Evolutionary conservation across 2,113 vertebrate species (phyloP).

Genomic region (Paradoxurus hermaphroditus): DNA sequence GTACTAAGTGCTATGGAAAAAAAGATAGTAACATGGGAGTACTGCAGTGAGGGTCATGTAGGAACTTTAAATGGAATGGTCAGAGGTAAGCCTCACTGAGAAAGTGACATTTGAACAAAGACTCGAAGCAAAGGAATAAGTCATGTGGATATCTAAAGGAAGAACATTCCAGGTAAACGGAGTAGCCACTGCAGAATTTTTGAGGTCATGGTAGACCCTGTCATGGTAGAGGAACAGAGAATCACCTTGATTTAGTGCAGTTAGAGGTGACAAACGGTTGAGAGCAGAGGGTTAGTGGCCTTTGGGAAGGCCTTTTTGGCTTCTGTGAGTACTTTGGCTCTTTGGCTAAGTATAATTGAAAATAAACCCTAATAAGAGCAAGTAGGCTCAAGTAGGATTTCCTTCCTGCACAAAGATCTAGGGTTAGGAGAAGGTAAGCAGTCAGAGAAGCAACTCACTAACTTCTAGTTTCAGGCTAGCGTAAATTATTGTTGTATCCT

Average conservation of each 20-base stretch:
- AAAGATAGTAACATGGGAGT: background rate
- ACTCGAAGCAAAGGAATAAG: background rate
- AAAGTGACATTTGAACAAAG: slow-evolving; percentile 7
- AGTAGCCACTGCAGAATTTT: background rate
- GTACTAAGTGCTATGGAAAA: background rate
- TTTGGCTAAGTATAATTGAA: background rate
- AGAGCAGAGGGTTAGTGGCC: background rate
- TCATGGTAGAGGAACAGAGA: background rate
- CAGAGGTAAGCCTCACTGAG: background rate
- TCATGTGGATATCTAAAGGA: background rate
- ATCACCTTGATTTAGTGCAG: background rate
- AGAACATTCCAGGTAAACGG: background rate
- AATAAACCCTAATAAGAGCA: background rate
- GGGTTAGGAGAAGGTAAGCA: slow-evolving; percentile 54
- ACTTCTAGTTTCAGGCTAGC: slow-evolving; percentile 20
- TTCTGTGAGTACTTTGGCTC: background rate
- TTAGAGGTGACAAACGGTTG: background rate
- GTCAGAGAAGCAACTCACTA: background rate
- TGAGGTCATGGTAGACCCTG: background rate
- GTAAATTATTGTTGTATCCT: slow-evolving; percentile 39
- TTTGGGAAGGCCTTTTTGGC: background rate
- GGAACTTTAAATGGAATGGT: background rate
- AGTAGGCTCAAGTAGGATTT: background rate
- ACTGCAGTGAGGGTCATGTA: background rate
- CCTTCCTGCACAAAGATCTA: background rate